Evolutionary conservation across 1,140 invertebrate genomes (phyloP), one percentile per base, ranked within the genome.

Genomic region (Leptinotarsa defecta): DNA sequence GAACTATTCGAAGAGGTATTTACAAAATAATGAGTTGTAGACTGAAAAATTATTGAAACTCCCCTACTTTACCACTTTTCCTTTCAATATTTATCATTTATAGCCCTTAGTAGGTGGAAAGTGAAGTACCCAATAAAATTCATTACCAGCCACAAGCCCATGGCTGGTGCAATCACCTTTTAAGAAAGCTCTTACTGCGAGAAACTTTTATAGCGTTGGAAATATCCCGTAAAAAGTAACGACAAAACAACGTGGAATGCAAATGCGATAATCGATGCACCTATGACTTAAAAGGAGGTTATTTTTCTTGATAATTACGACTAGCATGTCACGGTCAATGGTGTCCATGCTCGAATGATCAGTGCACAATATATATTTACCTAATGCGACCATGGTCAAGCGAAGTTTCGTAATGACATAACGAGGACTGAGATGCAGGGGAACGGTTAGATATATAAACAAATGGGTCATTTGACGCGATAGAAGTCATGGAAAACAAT

Each of bases 291-390:
- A 57, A 68, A 68, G 34, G 34, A 68, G 67, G 67, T n/a, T 13
- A 68, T 68, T 68, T 68, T 34, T 68, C 6, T 34, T 20, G 34
- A 73, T 68, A 71, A 76, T 67, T 75, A 43, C 48, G 20, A 52
- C 49, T 76, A 72, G 48, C 65, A 76, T 80, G 74, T 74, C 75
- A 78, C 74, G 77, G 77, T 78, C 77, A 78, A 76, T 74, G 74
- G 22, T 78, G 68, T 73, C 65, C 49, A 76, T 68, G 77, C 77
- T 68, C 74, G 74, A 78, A 62, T 64, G 52, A 43, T 68, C 69
- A 15, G 34, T 71, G 69, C 69, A 71, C 43, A 20, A 48, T 22
- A 0, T 71, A 49, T 48, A 71, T 71, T 71, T 57, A 57, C 22
- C 48, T 52, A 78, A 76, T 78, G 74, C 74, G 77, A 71, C 74